Evolutionary conservation across 2,113 vertebrate genomes (phyloP).

Genomic region (Fulica atra): DNA sequence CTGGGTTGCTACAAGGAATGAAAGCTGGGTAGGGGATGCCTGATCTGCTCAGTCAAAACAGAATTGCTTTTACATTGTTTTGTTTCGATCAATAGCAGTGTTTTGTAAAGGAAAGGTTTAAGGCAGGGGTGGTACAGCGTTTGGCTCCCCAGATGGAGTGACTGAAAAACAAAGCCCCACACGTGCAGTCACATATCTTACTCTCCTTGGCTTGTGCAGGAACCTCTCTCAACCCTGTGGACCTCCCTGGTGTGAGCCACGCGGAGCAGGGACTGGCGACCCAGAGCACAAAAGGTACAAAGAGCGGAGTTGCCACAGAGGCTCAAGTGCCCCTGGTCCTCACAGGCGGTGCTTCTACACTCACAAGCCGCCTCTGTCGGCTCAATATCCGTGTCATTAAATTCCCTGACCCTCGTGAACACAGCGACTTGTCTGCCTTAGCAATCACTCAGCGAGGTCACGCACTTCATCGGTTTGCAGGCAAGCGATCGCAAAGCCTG

Average conservation of each 20-base stretch:
- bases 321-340: neutral
- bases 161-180: neutral
- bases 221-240: accelerated
- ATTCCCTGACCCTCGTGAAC: accelerated
- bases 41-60: neutral
- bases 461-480: neutral
- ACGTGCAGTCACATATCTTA: neutral
- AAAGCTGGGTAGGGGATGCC: neutral
- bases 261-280: accelerated
- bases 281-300: neutral
- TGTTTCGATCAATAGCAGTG: neutral
- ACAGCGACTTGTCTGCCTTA: neutral
- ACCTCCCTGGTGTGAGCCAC: neutral
- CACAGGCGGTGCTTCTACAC: neutral
- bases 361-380: accelerated
- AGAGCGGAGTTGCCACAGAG: neutral
- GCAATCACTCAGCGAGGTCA: neutral
- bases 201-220: neutral
- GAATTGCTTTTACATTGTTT: neutral
- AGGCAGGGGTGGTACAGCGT: neutral
- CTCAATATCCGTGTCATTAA: neutral
- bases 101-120: neutral
- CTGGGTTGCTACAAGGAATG: neutral
- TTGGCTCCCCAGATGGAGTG: neutral
- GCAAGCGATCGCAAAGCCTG: neutral